A percentile compares a stretch with the other conserved stretches of the same genome.
Evolutionary conservation across 2,113 vertebrate species (phyloP).

Genomic region (Petrocephalus microphthalmus): DNA sequence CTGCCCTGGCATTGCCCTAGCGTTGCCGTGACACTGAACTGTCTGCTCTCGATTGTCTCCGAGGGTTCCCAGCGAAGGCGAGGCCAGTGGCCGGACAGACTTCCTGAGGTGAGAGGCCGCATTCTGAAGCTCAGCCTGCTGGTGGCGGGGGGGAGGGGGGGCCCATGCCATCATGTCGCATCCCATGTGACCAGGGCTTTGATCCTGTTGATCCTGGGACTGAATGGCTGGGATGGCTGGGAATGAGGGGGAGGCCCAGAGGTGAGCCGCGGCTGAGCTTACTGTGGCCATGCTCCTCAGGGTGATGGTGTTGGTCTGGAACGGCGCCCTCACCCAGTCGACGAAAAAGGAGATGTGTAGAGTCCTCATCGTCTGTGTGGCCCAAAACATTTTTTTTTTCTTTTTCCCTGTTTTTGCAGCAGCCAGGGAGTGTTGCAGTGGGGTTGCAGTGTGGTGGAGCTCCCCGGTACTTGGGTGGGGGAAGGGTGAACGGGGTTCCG

Average conservation of each 20-base stretch:
- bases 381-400: not conserved
- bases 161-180: not conserved
- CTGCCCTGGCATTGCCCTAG: not conserved
- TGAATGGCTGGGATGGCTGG: not conserved
- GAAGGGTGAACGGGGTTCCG: not conserved
- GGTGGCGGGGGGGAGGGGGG: no score
- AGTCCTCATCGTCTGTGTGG: not conserved
- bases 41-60: constrained; percentile 70
- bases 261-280: not conserved
- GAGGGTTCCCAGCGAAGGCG: constrained; percentile 94
- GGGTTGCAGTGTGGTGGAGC: not conserved
- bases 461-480: not conserved
- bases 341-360: not conserved
- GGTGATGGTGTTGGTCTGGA: not conserved
- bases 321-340: not conserved
- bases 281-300: not conserved
- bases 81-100: constrained; percentile 90
- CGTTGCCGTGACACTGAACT: constrained; percentile 59
- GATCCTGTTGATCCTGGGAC: not conserved
- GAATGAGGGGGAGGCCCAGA: not conserved
- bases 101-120: constrained; percentile 83
- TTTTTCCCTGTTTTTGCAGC: not conserved
- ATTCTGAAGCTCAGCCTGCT: not conserved
- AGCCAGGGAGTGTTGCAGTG: not conserved
- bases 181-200: not conserved